These are phyloP conservation scores for Spodoptera littoralis DNA, from an alignment of 2,888 invertebrate species.

Conservation along the genomic window DNA sequence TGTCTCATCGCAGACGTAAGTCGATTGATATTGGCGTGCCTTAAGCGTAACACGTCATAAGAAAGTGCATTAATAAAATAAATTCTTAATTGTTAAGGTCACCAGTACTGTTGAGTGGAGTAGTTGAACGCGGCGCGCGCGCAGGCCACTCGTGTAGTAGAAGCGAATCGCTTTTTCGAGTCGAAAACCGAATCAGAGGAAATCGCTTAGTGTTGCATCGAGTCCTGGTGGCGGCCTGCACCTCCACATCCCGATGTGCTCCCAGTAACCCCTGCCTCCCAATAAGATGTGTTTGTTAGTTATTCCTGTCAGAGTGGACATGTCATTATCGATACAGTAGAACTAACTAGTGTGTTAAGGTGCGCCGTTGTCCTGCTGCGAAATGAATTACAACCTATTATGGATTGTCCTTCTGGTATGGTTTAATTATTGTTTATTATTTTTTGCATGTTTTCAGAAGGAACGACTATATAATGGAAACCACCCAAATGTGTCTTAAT, in stretches of 20 bases:
- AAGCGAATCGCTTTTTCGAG: conserved; percentile 81
- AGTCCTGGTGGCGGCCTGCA: conserved; percentile 66
- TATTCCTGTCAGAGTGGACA: conserved; percentile 81
- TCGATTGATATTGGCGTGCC: conserved; percentile 57
- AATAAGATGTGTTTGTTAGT: conserved; percentile 77
- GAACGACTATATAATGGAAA: conserved; percentile 8
- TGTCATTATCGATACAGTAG: conserved; percentile 87
- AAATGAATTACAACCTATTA: conserved; percentile 80
- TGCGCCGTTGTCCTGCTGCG: conserved; percentile 73
- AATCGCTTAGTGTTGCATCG: conserved; percentile 83
- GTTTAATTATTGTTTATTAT: conserved; percentile 35
- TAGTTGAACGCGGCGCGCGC: conserved; percentile 84
- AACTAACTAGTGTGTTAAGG: conserved; percentile 69
- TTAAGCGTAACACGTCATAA: conserved; percentile 75
- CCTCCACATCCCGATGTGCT: conserved; percentile 49
- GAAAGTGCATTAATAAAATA: conserved; percentile 88
- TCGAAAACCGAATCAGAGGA: conserved; percentile 74
- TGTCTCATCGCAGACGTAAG: conserved; percentile 65
- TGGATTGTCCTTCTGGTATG: conserved; percentile 84
- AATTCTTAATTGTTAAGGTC: conserved; percentile 87
- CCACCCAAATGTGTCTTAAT: conserved; percentile 5
- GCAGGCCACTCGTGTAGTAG: conserved; percentile 86
- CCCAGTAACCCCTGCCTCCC: conserved; percentile 49
- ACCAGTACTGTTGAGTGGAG: conserved; percentile 74
- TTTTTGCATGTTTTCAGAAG: conserved; percentile 1